These are phyloP conservation scores for Alces alces DNA, from an alignment of 2,113 vertebrate genomes.

Conservation along the genomic window DNA sequence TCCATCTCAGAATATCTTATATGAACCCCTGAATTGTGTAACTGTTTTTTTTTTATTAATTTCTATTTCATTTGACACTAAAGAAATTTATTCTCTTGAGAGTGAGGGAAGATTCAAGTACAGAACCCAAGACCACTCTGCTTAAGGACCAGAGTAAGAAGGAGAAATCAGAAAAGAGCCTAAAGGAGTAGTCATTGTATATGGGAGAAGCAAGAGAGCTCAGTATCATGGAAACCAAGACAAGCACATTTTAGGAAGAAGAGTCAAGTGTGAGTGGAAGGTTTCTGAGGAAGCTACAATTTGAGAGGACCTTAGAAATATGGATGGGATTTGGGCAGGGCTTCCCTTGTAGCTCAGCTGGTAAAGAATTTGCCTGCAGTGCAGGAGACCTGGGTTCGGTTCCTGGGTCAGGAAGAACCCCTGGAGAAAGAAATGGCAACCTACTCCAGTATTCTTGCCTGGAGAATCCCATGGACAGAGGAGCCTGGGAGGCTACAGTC, in stretches of 20 bases:
- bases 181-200: not conserved
- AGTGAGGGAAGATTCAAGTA: not conserved
- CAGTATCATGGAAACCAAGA: not conserved
- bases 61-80: not conserved
- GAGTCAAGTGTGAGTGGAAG: not conserved
- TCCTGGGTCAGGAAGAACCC: not conserved
- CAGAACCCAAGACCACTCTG: not conserved
- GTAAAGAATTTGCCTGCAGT: not conserved
- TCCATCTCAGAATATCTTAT: not conserved
- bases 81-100: not conserved
- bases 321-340: not conserved
- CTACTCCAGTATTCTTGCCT: not conserved
- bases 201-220: not conserved
- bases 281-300: not conserved
- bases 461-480: not conserved
- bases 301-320: not conserved
- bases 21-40: not conserved
- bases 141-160: not conserved
- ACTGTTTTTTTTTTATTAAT: not conserved
- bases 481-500: not conserved
- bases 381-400: not conserved
- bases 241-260: not conserved
- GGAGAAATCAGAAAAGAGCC: not conserved
- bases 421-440: not conserved
- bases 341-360: not conserved